A percentile compares a stretch with the other conserved stretches of the same genome.
These are phyloP conservation scores for Sitodiplosis mosellana DNA, from an alignment of 1,140 invertebrate species.

Conservation along the genomic window DNA sequence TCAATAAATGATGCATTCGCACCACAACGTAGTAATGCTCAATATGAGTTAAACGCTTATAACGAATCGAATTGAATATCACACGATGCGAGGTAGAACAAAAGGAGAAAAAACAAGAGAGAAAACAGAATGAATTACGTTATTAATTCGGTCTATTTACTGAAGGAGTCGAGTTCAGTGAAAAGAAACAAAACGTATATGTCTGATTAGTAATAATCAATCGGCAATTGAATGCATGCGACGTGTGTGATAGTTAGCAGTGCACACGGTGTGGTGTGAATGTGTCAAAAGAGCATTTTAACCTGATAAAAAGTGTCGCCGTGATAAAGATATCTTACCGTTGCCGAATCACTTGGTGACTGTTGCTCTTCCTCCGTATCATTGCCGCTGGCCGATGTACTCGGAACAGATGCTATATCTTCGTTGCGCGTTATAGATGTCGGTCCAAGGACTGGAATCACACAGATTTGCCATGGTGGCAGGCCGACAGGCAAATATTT, in stretches of 20 bases:
- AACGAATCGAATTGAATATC: neutral
- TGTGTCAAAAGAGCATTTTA: neutral
- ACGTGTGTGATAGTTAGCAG: too few relatives aligned
- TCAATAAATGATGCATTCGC: constrained; percentile 52
- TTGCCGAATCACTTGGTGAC: too few relatives aligned
- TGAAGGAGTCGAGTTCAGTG: neutral
- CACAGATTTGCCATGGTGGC: constrained; percentile 63
- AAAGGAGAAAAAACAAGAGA: neutral
- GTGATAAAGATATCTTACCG: neutral
- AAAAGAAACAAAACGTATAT: neutral
- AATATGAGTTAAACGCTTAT: constrained; percentile 14
- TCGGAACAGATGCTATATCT: neutral
- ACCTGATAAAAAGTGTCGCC: neutral
- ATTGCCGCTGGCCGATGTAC: too few relatives aligned
- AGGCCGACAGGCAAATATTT: constrained; percentile 47
- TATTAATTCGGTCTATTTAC: too few relatives aligned
- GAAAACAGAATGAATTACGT: neutral
- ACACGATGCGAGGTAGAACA: neutral
- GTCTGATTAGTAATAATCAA: too few relatives aligned
- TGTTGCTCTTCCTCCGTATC: too few relatives aligned
- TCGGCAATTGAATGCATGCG: too few relatives aligned
- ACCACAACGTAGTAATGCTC: constrained; percentile 52
- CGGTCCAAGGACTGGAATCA: constrained; percentile 32
- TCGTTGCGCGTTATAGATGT: neutral
- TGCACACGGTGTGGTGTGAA: too few relatives aligned